Evolutionary conservation across 1,140 invertebrate species (phyloP).

Genomic region (Nasonia giraulti): DNA sequence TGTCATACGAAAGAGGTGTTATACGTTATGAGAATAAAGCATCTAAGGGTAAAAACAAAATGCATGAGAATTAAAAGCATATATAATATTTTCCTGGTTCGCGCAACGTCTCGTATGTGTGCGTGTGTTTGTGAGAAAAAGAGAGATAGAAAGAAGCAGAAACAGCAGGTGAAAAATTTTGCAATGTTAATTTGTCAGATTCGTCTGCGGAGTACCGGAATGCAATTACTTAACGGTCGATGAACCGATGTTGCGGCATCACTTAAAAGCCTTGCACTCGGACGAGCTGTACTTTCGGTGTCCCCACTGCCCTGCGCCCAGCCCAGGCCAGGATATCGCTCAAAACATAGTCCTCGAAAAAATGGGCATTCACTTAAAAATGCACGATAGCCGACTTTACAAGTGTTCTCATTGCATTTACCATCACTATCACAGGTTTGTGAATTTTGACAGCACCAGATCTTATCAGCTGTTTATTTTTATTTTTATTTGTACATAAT

Average conservation of each 20-base stretch:
- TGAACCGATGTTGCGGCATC: conserved; percentile 82
- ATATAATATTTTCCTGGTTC: conserved; percentile 42
- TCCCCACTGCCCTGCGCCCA: conserved; percentile 78
- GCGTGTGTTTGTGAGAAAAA: neutral
- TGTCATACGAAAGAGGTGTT: no score
- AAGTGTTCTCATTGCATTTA: conserved; percentile 81
- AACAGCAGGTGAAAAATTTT: neutral
- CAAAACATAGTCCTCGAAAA: conserved; percentile 75
- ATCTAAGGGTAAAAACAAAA: neutral
- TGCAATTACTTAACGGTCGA: conserved; percentile 84
- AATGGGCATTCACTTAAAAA: conserved; percentile 82
- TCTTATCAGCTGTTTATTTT: conserved; percentile 9
- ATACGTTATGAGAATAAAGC: no score
- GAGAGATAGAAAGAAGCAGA: neutral
- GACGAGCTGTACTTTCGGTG: conserved; percentile 79
- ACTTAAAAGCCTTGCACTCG: conserved; percentile 82
- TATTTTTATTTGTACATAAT: neutral
- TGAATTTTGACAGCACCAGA: conserved; percentile 49
- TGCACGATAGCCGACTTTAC: conserved; percentile 83
- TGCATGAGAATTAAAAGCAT: neutral
- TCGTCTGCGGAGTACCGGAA: conserved; percentile 80
- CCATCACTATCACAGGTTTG: conserved; percentile 77
- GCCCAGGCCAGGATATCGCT: neutral
- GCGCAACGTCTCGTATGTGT: neutral
- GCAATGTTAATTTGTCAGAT: conserved; percentile 66